Base-by-base conservation (phyloP, 2,888 invertebrate species). In the Heteromyza rotundicornis region DNA sequence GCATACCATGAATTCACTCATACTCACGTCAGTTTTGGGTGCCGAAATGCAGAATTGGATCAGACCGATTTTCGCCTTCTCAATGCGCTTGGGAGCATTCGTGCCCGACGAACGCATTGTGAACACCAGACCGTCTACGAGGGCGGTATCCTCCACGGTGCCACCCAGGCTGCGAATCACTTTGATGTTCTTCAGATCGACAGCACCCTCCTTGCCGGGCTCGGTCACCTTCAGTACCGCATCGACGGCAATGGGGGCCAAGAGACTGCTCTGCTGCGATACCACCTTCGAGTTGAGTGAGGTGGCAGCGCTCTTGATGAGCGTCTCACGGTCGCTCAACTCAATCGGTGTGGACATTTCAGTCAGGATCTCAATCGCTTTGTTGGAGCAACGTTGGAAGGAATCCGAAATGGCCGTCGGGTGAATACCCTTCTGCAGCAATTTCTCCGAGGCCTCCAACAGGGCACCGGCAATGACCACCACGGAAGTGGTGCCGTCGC, bases 21-120 rank as follows among this genome's bases (percentile, higher is more conserved):
- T 7, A 85, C 89, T 87, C 82, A 93, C 93, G 84, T 99, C 98
- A 60, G 99, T 99, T 86, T 99, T 99, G 7, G 99, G 99, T 57
- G 99, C 95, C 14, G 99, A 99, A 82, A 99, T 95, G 82, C 99
- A 99, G 84, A 99, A 99, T 84, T 99, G 99, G 70, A 99, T 98
- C 16, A 99, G 89, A 63, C 94, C 99, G 83, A 99, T 96, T 85
- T 97, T 98, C 5, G 98, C 98, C 82, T 98, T 98, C 82, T 99
- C 98, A 63, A 99, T 88, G 71, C 92, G 90, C 75, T 91, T 93
- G 0, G 98, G 97, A 0, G 97, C 98, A 78, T 94, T 96, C 20
- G 92, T 89, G 75, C 96, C 95, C 57, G 94, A 88, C 0, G 94
- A 88, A 76, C 91, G 92, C 79, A 95, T 95, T 12, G 95, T 92